Evolutionary conservation across 1,140 invertebrate genomes (phyloP), one percentile per base, ranked within the genome.

Genomic region (Bombus haemorrhoidalis): DNA sequence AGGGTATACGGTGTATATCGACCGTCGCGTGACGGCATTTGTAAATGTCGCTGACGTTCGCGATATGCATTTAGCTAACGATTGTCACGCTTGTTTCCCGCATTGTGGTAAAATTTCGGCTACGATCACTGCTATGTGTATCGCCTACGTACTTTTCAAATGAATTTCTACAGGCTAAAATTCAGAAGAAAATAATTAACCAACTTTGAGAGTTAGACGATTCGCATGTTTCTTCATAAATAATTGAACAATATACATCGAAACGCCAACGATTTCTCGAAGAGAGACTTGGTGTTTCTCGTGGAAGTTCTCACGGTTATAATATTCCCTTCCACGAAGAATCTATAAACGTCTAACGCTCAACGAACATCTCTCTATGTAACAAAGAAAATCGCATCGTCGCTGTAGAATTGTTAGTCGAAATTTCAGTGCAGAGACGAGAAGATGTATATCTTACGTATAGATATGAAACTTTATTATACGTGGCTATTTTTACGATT

Each of bases 1-100:
- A 32, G 18, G 32, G 6, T 81, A 64, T 57, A n/a, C 34, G 72
- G 22, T 39, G 34, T 18, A 47, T 8, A 47, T 8, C 22, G 39
- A 25, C 13, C n/a, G 34, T 87, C 13, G 64, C 59, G 75, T 39
- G 75, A 57, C 53, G 25, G 47, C 53, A 37, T 76, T 25, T 59
- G 10, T 3, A 5, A 41, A 22, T 64, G 75, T 41, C 37, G 2
- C 10, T 25, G 37, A 37, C 53, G n/a, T 74, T 43, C 28, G 5
- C 5, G 0, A 2, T 59, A 34, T n/a, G 15, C 22, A 13, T 28
- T 59, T 71, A 32, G 1, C 3, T 8, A 22, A 28, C 3, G 22
- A 71, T 34, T 22, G 32, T 71, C 34, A 10, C 25, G 12, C 62
- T 18, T 25, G 43, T 57, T n/a, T 41, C 5, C 5, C 69, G 1